Evolutionary conservation across 2,113 vertebrate species (phyloP).

Genomic region (Cepphus grylle): DNA sequence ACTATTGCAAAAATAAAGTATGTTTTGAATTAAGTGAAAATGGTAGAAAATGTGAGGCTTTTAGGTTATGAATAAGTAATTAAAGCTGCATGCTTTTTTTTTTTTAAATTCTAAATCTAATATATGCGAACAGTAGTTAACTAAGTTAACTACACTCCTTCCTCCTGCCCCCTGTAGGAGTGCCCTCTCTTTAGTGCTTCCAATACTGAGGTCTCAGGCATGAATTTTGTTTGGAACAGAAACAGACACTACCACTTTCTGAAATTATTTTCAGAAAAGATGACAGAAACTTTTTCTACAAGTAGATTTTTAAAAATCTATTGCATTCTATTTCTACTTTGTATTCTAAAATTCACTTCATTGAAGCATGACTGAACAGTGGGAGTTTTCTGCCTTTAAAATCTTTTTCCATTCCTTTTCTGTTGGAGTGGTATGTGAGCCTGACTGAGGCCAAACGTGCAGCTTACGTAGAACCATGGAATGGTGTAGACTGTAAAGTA

Average conservation of each 20-base stretch:
- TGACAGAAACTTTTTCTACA: background rate
- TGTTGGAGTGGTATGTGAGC: background rate
- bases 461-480: background rate
- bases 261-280: background rate
- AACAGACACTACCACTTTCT: background rate
- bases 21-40: background rate
- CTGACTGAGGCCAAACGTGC: background rate
- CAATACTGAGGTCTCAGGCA: background rate
- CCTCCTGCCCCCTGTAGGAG: rapidly evolving
- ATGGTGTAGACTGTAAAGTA: background rate
- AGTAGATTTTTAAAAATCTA: background rate
- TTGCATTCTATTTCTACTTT: background rate
- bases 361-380: background rate
- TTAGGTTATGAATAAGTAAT: background rate
- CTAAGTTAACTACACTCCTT: background rate
- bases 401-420: background rate
- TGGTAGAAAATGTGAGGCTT: background rate
- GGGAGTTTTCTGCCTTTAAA: background rate
- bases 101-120: background rate
- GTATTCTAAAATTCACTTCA: background rate
- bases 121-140: background rate
- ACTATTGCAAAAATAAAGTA: background rate
- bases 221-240: background rate
- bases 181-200: background rate
- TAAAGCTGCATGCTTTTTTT: background rate